Conservation (phyloP, 2,797 vertebrate genomes). For the Amniataba percoides region DNA sequence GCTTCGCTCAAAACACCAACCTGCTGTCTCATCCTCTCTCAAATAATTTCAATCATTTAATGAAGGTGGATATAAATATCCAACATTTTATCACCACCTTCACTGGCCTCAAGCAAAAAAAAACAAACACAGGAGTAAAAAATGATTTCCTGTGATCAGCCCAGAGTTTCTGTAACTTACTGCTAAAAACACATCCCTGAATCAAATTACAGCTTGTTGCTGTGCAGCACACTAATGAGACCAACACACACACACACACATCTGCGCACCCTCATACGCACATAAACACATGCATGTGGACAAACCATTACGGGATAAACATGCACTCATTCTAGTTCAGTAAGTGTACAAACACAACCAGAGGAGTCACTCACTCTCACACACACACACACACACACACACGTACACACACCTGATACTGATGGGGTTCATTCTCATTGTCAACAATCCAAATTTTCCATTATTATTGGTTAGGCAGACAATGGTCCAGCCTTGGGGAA, state of each 20-base stretch:
- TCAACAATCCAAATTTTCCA: conserved; percentile 60
- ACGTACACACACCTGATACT: conserved; percentile 21
- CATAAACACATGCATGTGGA: conserved; percentile 5
- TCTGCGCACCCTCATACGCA: neutral
- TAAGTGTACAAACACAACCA: neutral
- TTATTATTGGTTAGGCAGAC: conserved; percentile 53
- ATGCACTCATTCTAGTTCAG: neutral
- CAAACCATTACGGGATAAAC: neutral
- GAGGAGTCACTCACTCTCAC: neutral
- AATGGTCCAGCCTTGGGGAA: conserved; percentile 42
- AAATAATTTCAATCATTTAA: conserved; percentile 12
- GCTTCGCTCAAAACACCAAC: conserved; percentile 12
- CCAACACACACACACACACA: neutral
- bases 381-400: conserved; percentile 1
- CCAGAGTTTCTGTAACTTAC: conserved; percentile 5
- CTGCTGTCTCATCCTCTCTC: no score
- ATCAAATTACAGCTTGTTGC: conserved; percentile 33
- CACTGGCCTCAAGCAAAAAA: neutral
- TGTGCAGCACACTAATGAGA: conserved; percentile 19
- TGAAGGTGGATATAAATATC: neutral
- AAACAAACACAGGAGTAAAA: conserved; percentile 1
- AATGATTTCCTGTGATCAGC: neutral
- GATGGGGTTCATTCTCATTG: conserved; percentile 35
- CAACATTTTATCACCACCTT: neutral
- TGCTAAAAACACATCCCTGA: conserved; percentile 17